These are phyloP conservation scores for Dryobotodes eremita DNA, from an alignment of 2,888 invertebrate species.

Conservation along the genomic window DNA sequence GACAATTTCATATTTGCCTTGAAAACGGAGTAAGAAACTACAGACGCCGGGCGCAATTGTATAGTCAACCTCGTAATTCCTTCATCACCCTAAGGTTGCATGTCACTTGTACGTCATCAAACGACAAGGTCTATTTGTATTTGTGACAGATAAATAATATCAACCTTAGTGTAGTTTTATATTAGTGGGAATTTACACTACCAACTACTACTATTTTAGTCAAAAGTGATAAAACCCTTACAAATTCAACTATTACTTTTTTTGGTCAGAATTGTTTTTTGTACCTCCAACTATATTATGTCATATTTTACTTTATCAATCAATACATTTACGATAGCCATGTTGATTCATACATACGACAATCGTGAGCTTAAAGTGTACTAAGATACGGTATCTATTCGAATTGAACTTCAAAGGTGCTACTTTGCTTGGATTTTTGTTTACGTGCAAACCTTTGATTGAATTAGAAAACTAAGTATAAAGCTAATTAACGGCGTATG, in stretches of 20 bases:
- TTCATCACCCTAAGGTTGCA: neutral
- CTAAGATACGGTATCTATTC: neutral
- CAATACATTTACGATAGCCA: neutral
- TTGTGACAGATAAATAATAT: neutral
- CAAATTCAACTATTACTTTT: neutral
- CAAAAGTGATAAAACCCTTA: neutral
- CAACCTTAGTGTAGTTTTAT: neutral
- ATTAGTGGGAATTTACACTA: neutral
- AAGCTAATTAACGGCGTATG: neutral
- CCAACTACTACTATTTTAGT: too few relatives aligned
- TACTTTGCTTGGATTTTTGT: neutral
- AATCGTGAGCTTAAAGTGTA: neutral
- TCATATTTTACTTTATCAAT: neutral
- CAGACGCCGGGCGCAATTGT: neutral
- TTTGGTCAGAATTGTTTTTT: neutral
- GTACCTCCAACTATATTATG: neutral
- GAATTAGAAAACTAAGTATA: neutral
- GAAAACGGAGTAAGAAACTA: neutral
- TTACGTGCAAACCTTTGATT: neutral
- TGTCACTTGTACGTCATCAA: neutral
- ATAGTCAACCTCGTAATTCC: neutral
- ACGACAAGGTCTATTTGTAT: neutral
- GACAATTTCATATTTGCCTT: slow-evolving; percentile 14
- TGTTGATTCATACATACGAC: neutral
- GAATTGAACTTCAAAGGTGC: neutral